These are phyloP conservation scores for Arion vulgaris DNA, from an alignment of 1,140 invertebrate species.

Conservation along the genomic window DNA sequence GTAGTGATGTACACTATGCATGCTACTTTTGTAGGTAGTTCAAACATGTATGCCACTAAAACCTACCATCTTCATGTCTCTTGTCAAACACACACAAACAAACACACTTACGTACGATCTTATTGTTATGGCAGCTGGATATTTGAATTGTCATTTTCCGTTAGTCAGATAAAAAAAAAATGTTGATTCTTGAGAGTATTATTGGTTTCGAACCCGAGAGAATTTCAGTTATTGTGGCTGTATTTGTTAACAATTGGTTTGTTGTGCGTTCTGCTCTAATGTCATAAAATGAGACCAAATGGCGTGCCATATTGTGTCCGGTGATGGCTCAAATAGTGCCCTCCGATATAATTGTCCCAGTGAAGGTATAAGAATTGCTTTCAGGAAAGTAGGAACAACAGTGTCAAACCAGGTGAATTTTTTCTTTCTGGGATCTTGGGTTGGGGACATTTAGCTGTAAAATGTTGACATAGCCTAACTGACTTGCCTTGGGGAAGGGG, in stretches of 20 bases:
- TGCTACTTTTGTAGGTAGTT: too few species aligned
- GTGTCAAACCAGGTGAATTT: background rate
- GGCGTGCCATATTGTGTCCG: background rate
- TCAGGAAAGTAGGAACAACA: background rate
- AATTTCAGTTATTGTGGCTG: background rate
- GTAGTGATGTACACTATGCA: too few species aligned
- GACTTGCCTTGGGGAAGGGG: background rate
- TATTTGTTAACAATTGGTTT: background rate
- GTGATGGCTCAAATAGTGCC: slow-evolving; percentile 1
- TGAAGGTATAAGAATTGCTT: background rate
- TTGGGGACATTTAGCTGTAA: background rate
- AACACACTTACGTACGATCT: background rate
- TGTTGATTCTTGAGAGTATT: background rate
- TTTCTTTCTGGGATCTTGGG: background rate
- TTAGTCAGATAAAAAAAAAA: background rate
- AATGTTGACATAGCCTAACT: background rate
- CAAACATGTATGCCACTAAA: too few species aligned
- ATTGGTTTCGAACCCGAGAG: background rate
- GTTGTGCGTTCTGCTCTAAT: background rate
- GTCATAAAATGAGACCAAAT: background rate
- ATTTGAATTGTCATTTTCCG: background rate
- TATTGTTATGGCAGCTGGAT: background rate
- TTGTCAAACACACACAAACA: too few species aligned
- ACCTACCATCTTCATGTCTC: too few species aligned
- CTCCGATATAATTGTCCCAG: background rate